These are phyloP conservation scores for Helicolenus hilgendorfi DNA, from an alignment of 2,797 vertebrate genomes.

Conservation along the genomic window DNA sequence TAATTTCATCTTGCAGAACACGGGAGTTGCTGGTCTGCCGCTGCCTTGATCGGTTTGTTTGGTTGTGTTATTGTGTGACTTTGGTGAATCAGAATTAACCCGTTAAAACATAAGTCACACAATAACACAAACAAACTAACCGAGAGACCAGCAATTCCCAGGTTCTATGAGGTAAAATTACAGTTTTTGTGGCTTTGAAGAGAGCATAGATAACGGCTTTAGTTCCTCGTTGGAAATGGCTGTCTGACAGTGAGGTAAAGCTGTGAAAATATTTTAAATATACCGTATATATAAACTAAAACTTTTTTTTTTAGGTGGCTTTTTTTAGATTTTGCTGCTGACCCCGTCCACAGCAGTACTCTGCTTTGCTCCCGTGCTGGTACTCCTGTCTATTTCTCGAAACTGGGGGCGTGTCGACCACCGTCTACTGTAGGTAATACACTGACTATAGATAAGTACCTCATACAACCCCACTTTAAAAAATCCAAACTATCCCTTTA, in stretches of 20 bases:
- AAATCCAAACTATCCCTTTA: not conserved
- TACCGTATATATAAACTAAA: not conserved
- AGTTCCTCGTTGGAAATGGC: fast-evolving
- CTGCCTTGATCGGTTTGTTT: not conserved
- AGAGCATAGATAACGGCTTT: not conserved
- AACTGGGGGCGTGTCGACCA: not conserved
- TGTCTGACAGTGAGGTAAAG: not conserved
- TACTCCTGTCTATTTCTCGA: no score
- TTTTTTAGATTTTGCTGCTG: no score
- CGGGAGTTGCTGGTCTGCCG: not conserved
- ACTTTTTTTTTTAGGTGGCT: not conserved
- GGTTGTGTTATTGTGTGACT: not conserved
- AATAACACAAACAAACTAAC: no score
- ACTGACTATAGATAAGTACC: not conserved
- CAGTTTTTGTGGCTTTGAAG: no score
- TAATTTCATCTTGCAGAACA: no score
- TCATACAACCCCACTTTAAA: not conserved
- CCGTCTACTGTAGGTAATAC: not conserved
- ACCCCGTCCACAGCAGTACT: no score
- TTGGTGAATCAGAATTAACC: no score
- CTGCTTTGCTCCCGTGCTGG: no score
- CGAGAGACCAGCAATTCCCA: no score
- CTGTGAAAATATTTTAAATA: not conserved
- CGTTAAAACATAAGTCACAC: no score
- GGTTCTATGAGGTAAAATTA: no score